These are phyloP conservation scores for Sterrhoptilus dennistouni DNA, from an alignment of 2,113 vertebrate species.

Conservation along the genomic window DNA sequence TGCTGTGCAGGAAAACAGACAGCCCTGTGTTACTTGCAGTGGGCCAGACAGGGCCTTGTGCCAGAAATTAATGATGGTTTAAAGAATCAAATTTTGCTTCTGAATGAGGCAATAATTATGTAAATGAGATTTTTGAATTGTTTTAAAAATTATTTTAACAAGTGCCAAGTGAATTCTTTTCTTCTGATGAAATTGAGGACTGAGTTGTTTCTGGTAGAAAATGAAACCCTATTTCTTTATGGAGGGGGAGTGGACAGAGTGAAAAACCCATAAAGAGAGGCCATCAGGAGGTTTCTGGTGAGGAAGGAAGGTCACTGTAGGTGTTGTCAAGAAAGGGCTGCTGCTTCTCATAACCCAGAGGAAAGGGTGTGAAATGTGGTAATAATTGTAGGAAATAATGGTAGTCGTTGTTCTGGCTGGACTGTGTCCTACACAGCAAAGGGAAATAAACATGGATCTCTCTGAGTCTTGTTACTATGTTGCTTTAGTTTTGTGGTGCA, in stretches of 20 bases:
- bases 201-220: neutral
- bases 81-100: neutral
- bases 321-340: constrained; percentile 1
- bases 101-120: neutral
- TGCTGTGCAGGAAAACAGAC: neutral
- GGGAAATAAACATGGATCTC: neutral
- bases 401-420: neutral
- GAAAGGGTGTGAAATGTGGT: constrained; percentile 65
- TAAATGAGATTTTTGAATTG: neutral
- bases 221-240: neutral
- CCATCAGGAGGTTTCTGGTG: neutral
- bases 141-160: neutral
- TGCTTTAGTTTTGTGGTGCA: neutral
- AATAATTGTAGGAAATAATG: constrained; percentile 67
- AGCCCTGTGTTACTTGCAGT: neutral
- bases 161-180: neutral
- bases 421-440: accelerated
- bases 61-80: neutral
- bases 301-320: constrained; percentile 29
- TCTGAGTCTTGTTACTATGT: neutral
- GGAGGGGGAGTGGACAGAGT: neutral
- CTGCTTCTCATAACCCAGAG: constrained; percentile 51
- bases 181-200: neutral
- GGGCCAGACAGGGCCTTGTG: neutral
- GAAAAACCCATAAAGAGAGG: neutral